A percentile compares a stretch with the other conserved stretches of the same genome.
Evolutionary conservation across 2,888 invertebrate genomes (phyloP).

Genomic region (Acrobasis suavella): DNA sequence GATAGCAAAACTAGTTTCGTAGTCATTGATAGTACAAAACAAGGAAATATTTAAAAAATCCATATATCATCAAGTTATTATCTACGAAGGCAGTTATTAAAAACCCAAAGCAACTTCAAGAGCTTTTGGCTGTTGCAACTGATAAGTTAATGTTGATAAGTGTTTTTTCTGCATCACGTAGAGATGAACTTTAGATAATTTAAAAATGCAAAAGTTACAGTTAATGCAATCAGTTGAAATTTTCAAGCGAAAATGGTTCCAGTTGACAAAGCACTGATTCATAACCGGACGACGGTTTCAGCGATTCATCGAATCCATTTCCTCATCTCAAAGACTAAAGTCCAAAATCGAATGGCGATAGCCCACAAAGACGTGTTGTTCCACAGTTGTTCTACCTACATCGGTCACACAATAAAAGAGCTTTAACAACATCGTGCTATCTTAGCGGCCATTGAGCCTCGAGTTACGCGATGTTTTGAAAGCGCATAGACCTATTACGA

Average conservation of each 20-base stretch:
- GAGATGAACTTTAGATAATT: conserved; percentile 10
- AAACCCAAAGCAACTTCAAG: not conserved
- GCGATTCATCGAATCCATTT: conserved; percentile 11
- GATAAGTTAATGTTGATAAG: not conserved
- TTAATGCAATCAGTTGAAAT: conserved; percentile 2
- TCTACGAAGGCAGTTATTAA: not conserved
- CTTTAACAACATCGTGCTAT: conserved; percentile 76
- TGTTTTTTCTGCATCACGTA: not conserved
- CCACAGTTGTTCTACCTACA: conserved; percentile 30
- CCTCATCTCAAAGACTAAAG: conserved; percentile 25
- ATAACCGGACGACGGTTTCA: conserved; percentile 2
- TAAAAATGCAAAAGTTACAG: conserved; percentile 9
- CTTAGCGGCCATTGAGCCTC: conserved; percentile 67
- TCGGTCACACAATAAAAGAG: conserved; percentile 74
- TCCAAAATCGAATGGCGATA: conserved; percentile 28
- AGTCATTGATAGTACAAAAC: not conserved
- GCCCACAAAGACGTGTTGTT: conserved; percentile 22
- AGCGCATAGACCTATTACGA: conserved; percentile 74
- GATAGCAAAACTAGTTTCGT: no score
- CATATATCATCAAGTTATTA: not conserved
- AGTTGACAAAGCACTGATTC: conserved; percentile 16
- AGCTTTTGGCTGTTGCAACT: not conserved
- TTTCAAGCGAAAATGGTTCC: conserved; percentile 9
- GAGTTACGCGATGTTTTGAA: conserved; percentile 79
- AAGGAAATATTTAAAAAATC: not conserved